phyloP scores from a whole-genome alignment of 2,888 invertebrate genomes.

The Bellardia pandia region DNA sequence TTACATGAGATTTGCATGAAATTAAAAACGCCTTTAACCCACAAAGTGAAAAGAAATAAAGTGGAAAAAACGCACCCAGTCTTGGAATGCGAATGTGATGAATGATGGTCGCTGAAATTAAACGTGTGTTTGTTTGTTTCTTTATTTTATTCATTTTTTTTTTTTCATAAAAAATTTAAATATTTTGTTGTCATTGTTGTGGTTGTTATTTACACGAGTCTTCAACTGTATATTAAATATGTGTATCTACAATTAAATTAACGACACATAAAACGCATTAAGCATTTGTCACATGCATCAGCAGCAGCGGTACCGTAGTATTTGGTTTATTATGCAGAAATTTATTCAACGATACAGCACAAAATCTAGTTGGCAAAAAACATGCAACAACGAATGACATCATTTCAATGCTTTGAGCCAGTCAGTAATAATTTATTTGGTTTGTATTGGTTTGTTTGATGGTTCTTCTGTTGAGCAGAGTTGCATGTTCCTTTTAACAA shows the following conservation, averaged over 20 bases:
- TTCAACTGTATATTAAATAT: background rate
- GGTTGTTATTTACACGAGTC: slow-evolving; percentile 32
- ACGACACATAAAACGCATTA: slow-evolving; percentile 63
- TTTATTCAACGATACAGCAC: slow-evolving; percentile 15
- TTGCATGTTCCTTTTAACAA: slow-evolving; percentile 16
- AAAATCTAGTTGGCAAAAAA: background rate
- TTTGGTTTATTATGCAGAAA: slow-evolving; percentile 38
- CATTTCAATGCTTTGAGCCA: slow-evolving; percentile 44
- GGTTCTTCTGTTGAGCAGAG: slow-evolving; percentile 1
- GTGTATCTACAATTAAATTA: slow-evolving; percentile 50
- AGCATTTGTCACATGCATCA: slow-evolving; percentile 46
- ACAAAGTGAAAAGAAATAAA: slow-evolving; percentile 1
- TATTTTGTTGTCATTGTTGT: slow-evolving; percentile 23
- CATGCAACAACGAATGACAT: slow-evolving; percentile 38
- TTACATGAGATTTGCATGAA: slow-evolving; percentile 45
- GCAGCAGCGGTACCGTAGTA: background rate
- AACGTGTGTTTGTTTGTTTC: slow-evolving; percentile 3
- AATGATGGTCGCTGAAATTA: background rate
- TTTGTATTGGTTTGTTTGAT: background rate
- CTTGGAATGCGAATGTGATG: slow-evolving; percentile 39
- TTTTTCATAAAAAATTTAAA: slow-evolving; percentile 21
- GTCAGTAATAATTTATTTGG: slow-evolving; percentile 52
- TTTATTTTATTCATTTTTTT: background rate
- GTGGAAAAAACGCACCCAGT: slow-evolving; percentile 58
- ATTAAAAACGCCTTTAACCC: slow-evolving; percentile 43